A percentile compares a stretch with the other conserved stretches of the same genome.
Conservation (phyloP, 2,888 invertebrate species). For the Mythimna impura region DNA sequence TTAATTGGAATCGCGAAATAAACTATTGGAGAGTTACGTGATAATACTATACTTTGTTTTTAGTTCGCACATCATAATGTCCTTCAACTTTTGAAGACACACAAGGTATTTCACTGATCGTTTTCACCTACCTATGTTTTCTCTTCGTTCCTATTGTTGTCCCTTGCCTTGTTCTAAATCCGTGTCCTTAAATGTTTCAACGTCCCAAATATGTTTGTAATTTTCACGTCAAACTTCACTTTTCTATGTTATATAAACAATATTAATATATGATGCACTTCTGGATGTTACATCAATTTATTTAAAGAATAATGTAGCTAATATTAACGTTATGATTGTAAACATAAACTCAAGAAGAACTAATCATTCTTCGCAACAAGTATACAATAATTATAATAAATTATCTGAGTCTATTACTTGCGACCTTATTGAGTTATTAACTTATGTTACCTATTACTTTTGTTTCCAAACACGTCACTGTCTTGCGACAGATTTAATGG, state of each 20-base stretch:
- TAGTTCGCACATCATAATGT: constrained; percentile 61
- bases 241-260: neutral
- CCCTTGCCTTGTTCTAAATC: constrained; percentile 29
- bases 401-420: neutral
- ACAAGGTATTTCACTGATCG: constrained; percentile 57
- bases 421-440: constrained; percentile 6
- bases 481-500: constrained; percentile 23
- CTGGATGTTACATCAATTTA: too few relatives aligned
- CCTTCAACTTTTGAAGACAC: constrained; percentile 63
- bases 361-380: neutral
- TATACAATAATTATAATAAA: neutral
- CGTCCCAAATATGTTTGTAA: neutral
- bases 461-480: neutral
- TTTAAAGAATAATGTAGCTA: neutral
- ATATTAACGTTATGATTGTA: neutral
- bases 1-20: constrained; percentile 21
- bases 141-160: constrained; percentile 39
- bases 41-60: constrained; percentile 60
- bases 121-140: constrained; percentile 40
- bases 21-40: constrained; percentile 27
- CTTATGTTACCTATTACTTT: neutral
- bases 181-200: constrained; percentile 37
- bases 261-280: too few relatives aligned
- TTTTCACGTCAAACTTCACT: too few relatives aligned
- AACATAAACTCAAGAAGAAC: neutral